These are phyloP conservation scores for Bathynomus jamesi DNA, from an alignment of 1,140 invertebrate genomes.

Conservation along the genomic window DNA sequence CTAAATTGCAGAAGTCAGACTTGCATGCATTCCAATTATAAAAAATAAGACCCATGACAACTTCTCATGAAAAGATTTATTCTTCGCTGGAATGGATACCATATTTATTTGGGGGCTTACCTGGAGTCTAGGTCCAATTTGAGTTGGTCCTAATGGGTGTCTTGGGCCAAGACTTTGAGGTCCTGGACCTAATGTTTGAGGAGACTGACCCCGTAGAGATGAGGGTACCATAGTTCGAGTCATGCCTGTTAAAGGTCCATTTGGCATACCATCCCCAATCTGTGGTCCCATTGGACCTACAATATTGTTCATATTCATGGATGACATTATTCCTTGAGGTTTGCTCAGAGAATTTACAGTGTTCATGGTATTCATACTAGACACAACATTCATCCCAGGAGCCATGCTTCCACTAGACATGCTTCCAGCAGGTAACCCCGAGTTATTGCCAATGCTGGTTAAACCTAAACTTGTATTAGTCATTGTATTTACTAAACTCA, in stretches of 20 bases:
- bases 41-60: no score
- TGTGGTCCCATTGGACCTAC: neutral
- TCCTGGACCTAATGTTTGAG: neutral
- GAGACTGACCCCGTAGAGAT: neutral
- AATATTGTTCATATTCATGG: neutral
- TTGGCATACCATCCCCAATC: neutral
- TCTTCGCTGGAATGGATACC: no score
- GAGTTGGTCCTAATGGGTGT: neutral
- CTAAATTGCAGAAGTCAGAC: no score
- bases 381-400: neutral
- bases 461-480: neutral
- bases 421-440: neutral
- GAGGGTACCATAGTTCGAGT: neutral
- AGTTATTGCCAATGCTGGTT: neutral
- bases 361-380: neutral
- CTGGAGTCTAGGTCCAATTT: neutral
- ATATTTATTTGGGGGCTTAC: neutral
- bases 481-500: neutral
- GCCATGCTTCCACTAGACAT: neutral
- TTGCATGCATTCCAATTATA: no score
- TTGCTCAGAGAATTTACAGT: neutral
- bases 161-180: neutral
- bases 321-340: neutral
- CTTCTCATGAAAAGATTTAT: no score
- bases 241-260: neutral